Evolutionary conservation across 2,888 invertebrate species (phyloP).

Genomic region (Halictus ligatus): DNA sequence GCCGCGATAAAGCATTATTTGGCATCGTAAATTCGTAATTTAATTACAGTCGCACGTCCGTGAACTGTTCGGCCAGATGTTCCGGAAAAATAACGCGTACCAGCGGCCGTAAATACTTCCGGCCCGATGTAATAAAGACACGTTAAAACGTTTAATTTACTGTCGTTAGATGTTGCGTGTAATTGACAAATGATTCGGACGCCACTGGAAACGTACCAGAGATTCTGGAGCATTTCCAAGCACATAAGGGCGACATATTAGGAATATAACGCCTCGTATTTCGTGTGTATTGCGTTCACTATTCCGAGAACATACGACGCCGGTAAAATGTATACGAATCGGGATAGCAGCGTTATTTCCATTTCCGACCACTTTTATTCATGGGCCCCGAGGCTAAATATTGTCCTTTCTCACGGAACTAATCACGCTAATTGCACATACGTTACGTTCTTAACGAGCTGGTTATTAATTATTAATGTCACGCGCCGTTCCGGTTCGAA

Average conservation of each 20-base stretch:
- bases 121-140: background rate
- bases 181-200: conserved; percentile 52
- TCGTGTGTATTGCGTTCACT: background rate
- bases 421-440: conserved; percentile 6
- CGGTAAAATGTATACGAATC: background rate
- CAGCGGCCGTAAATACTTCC: background rate
- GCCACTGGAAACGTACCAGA: conserved; percentile 43
- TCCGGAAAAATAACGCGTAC: background rate
- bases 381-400: conserved; percentile 9
- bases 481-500: conserved; percentile 34
- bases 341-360: conserved; percentile 10
- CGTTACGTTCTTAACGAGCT: conserved; percentile 8
- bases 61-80: background rate
- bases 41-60: background rate
- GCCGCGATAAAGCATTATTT: background rate
- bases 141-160: conserved; percentile 24
- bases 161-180: conserved; percentile 1
- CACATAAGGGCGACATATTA: conserved; percentile 21
- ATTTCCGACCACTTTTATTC: background rate
- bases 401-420: background rate
- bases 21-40: background rate
- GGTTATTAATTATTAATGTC: conserved; percentile 55
- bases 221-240: conserved; percentile 47
- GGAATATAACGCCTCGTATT: conserved; percentile 6
- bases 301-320: background rate